Conservation (phyloP, 2,113 vertebrate genomes). For the Dicrurus megarhynchus region DNA sequence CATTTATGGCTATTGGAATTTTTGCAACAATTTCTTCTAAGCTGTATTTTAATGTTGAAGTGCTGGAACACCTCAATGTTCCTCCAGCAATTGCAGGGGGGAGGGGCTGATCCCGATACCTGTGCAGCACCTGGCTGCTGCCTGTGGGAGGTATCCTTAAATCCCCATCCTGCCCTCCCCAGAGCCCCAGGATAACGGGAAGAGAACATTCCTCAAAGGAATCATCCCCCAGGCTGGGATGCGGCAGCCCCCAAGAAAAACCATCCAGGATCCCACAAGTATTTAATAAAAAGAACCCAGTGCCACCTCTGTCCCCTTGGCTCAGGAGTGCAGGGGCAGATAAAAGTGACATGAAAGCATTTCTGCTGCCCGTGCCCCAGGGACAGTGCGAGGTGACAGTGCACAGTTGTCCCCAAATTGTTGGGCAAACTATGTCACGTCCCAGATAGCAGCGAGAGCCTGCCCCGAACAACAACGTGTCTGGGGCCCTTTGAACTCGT, state of each 20-base stretch:
- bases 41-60: not conserved
- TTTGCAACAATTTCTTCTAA: not conserved
- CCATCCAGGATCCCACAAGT: not conserved
- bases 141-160: not conserved
- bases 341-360: conserved; percentile 19
- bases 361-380: not conserved
- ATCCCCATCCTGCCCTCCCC: not conserved
- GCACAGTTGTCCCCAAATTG: conserved; percentile 3
- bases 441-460: conserved; percentile 36
- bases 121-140: not conserved
- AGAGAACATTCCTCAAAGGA: not conserved
- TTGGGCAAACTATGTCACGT: conserved; percentile 37
- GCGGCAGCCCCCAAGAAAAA: not conserved
- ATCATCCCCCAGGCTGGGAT: not conserved
- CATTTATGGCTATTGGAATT: accelerated
- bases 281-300: not conserved
- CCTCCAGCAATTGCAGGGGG: not conserved
- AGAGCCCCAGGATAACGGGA: accelerated
- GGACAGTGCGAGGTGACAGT: not conserved
- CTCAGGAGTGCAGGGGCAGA: not conserved
- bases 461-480: not conserved
- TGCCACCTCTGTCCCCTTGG: not conserved
- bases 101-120: not conserved
- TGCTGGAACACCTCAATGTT: not conserved
- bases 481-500: conserved; percentile 18